phyloP scores from a whole-genome alignment of 2,797 vertebrate species.

The Eulemur coronatus region DNA sequence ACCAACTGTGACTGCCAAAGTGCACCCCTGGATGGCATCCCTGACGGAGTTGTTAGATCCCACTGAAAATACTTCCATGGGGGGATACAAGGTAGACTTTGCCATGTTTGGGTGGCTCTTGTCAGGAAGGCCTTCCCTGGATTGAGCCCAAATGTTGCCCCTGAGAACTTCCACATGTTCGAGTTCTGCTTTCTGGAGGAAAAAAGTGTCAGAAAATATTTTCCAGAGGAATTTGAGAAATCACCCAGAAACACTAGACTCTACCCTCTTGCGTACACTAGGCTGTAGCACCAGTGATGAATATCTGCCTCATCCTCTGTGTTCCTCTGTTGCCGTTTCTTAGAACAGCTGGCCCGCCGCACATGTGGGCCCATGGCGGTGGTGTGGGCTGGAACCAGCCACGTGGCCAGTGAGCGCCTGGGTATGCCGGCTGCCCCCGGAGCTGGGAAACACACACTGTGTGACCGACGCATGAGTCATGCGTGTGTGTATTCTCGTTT shows the following conservation, averaged over 20 bases:
- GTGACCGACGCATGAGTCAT: constrained; percentile 9
- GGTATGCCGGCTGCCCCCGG: neutral
- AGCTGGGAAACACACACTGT: accelerated
- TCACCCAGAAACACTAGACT: neutral
- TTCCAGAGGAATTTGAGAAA: neutral
- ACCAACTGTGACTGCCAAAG: too few species aligned
- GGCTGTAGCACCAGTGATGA: accelerated
- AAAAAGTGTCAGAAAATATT: neutral
- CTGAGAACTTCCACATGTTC: too few species aligned
- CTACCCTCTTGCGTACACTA: too few species aligned
- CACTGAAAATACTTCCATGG: accelerated
- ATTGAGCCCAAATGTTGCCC: neutral
- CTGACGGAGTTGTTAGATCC: accelerated
- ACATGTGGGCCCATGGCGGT: accelerated
- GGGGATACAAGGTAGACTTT: neutral
- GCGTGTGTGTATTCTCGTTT: constrained; percentile 11
- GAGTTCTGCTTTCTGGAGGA: neutral
- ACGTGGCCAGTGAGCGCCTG: neutral
- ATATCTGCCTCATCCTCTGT: accelerated
- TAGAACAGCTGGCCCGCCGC: accelerated
- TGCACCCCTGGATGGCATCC: neutral
- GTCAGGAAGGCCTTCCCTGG: neutral
- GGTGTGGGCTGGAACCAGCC: neutral
- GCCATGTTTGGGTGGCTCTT: accelerated
- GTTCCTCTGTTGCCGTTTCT: neutral